phyloP scores from a whole-genome alignment of 2,113 vertebrate genomes.

The Uria lomvia region DNA sequence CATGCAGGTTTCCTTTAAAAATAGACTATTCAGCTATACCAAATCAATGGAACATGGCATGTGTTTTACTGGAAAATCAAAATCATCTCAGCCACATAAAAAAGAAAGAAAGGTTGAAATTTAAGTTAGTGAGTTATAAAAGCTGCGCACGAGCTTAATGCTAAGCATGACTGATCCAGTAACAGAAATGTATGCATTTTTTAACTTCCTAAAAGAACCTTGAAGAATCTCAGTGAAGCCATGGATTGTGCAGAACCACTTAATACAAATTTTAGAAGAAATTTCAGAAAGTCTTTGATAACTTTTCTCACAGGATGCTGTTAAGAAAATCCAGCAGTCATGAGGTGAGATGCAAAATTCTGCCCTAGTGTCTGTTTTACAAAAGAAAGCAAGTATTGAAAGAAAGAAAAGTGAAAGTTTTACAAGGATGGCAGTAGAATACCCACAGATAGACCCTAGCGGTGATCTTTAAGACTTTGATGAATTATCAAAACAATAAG shows the following conservation, averaged over 20 bases:
- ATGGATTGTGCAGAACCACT: neutral
- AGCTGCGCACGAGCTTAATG: neutral
- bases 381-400: neutral
- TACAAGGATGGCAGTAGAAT: neutral
- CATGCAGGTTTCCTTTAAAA: neutral
- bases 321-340: neutral
- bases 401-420: neutral
- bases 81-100: neutral
- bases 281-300: neutral
- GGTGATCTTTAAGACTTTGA: neutral
- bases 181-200: neutral
- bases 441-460: neutral
- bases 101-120: neutral
- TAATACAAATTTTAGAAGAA: neutral
- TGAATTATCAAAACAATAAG: neutral
- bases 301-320: neutral
- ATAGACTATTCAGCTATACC: neutral
- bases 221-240: neutral
- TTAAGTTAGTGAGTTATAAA: neutral
- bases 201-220: neutral
- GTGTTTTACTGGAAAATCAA: neutral
- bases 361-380: neutral
- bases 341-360: neutral
- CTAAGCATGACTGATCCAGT: neutral
- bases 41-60: neutral